Conservation (phyloP, 2,113 vertebrate genomes). For the Morone chrysops region DNA sequence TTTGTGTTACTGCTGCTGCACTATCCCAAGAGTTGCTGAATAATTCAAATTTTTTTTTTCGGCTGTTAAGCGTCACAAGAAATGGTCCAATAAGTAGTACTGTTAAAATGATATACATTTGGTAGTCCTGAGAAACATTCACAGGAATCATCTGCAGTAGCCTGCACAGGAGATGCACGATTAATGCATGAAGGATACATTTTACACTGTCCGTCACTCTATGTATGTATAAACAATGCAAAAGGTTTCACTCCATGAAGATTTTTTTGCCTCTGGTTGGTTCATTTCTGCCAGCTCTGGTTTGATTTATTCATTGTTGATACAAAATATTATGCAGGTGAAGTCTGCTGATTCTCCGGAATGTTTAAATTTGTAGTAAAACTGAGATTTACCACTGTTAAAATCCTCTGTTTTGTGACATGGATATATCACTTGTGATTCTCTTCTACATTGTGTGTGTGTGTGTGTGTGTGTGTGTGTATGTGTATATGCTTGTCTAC, state of each 20-base stretch:
- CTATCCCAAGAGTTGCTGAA: constrained; percentile 26
- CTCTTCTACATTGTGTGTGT: constrained; percentile 40
- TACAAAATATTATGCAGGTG: constrained; percentile 54
- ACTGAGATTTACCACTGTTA: constrained; percentile 52
- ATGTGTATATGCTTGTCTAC: background rate
- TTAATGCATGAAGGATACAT: constrained; percentile 7
- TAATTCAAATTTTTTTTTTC: constrained; percentile 22
- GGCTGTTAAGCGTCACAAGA: background rate
- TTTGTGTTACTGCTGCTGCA: constrained; percentile 30
- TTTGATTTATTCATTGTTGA: constrained; percentile 65
- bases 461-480: background rate
- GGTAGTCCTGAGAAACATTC: constrained; percentile 1
- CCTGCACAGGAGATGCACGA: background rate
- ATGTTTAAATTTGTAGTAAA: constrained; percentile 63
- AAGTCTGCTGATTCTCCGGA: constrained; percentile 46
- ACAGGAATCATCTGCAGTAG: constrained; percentile 5
- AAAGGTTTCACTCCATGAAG: constrained; percentile 32
- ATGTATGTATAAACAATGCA: constrained; percentile 49
- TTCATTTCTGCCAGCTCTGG: constrained; percentile 40
- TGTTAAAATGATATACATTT: constrained; percentile 19
- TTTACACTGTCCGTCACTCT: constrained; percentile 22
- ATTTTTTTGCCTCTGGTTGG: constrained; percentile 42
- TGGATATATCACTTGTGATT: constrained; percentile 62
- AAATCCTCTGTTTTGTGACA: constrained; percentile 48
- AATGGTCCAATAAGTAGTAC: constrained; percentile 2